Evolutionary conservation across 64 coral and sea anemone genomes (phyloP).

Genomic region (Montipora foliosa): DNA sequence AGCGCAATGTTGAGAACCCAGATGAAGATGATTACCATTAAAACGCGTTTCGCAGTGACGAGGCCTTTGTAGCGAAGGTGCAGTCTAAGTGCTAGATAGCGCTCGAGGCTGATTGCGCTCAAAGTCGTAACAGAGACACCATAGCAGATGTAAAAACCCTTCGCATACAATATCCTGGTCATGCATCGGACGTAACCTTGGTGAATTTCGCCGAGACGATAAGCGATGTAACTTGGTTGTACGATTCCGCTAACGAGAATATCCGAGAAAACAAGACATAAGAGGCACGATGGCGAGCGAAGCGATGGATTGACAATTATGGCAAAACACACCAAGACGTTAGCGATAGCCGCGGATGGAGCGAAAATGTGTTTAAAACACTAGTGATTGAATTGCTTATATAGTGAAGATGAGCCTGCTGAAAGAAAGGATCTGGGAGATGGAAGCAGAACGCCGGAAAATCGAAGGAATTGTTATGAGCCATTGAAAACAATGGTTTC

Average conservation of each 20-base stretch:
- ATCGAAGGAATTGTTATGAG: too few relatives aligned
- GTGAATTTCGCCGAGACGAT: constrained; percentile 70
- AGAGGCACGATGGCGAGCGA: constrained; percentile 63
- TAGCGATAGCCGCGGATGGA: constrained; percentile 63
- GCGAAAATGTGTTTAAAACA: constrained; percentile 72
- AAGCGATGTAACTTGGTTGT: constrained; percentile 66
- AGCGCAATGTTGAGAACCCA: constrained; percentile 62
- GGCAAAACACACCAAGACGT: constrained; percentile 58
- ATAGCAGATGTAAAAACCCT: constrained; percentile 87
- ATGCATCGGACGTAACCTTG: constrained; percentile 66
- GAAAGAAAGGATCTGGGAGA: constrained; percentile 21
- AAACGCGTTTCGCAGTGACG: constrained; percentile 54
- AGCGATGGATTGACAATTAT: constrained; percentile 51
- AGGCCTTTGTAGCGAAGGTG: constrained; percentile 78
- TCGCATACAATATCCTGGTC: constrained; percentile 73
- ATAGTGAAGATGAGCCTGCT: constrained; percentile 3
- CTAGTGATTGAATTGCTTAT: constrained; percentile 76
- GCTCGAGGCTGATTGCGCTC: constrained; percentile 80
- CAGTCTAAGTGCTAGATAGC: constrained; percentile 70
- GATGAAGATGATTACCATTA: constrained; percentile 40
- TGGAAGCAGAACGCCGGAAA: neutral
- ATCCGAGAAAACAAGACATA: constrained; percentile 79
- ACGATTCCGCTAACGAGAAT: constrained; percentile 55
- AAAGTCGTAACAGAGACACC: constrained; percentile 88
- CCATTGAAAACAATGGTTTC: neutral